Evolutionary conservation across 2,113 vertebrate species (phyloP), one percentile per base, ranked within the genome.

Genomic region (Siphamia tubifer): DNA sequence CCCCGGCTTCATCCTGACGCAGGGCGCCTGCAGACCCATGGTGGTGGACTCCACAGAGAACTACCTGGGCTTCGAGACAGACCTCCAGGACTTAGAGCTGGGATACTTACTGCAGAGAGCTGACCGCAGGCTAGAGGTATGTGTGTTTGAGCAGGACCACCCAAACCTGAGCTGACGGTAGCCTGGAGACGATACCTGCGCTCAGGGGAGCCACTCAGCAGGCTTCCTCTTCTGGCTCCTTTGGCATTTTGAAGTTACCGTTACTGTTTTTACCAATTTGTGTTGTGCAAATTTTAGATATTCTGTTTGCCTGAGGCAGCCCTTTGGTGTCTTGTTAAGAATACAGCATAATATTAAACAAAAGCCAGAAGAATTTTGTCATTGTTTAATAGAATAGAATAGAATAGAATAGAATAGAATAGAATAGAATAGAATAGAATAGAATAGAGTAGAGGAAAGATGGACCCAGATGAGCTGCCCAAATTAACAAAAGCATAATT

Each of bases 1-100:
- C 25, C 69, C 87, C 0, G 96, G 96, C 65, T 97, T 96, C 62
- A 92, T 93, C 88, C 87, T 97, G 42, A 94, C 89, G 58, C 97
- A 98, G 55, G 97, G 96, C 0, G 65, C 88, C 34, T 99, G 97
- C 83, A 95, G 95, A 73, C 94, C 96, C 0, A 95, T 96, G 84
- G 96, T 98, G 30, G 96, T 97, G 0, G 97, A 98, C 76, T 95
- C 97, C 0, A 98, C 96, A 0, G 97, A 99, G 65, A 96, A 97
- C 91, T 98, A 98, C 83, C 91, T 99, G 2, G 96, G 97, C 39
- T 98, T 99, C 0, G 97, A 99, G 89, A 98, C 95, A 0, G 97
- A 99, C 88, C 92, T 98, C 36, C 97, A 98, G 76, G 97, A 99
- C 83, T 87, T 97, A 60, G 97, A 99, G 77, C 92, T 98, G 84